Conservation (phyloP, 2,113 vertebrate species). For the Ammodytes dubius region DNA sequence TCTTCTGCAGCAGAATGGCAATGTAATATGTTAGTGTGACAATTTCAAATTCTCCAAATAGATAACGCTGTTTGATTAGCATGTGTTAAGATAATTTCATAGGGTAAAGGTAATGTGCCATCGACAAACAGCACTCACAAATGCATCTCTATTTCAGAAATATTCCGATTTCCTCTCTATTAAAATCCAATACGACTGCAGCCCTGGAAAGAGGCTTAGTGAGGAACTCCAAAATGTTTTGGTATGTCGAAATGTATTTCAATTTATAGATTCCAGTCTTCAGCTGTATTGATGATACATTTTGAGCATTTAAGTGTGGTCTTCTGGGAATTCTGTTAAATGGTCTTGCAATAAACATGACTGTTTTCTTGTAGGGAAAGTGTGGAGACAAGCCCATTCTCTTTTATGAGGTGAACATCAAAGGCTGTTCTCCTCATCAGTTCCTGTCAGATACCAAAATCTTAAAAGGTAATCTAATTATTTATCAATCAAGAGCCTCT, state of each 20-base stretch:
- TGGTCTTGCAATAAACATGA: not conserved
- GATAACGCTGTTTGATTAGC: not conserved
- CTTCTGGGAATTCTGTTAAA: not conserved
- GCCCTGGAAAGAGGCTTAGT: constrained; percentile 63
- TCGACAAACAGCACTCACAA: not conserved
- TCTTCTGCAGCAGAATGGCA: not conserved
- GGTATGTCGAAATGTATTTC: constrained; percentile 70
- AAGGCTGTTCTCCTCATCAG: constrained; percentile 23
- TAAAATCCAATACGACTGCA: constrained; percentile 82
- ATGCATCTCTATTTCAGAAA: constrained; percentile 77
- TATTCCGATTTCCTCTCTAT: constrained; percentile 87
- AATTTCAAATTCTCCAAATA: not conserved
- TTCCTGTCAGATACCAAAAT: constrained; percentile 54
- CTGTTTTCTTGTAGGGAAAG: constrained; percentile 3
- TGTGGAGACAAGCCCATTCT: constrained; percentile 60
- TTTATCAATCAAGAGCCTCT: not conserved
- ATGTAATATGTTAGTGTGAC: not conserved
- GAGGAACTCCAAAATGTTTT: constrained; percentile 75
- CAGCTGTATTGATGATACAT: not conserved
- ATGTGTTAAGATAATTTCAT: not conserved
- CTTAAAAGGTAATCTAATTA: constrained; percentile 62
- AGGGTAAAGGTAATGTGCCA: not conserved
- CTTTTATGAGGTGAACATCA: constrained; percentile 62
- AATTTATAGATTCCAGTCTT: too few relatives aligned
- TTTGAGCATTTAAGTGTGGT: not conserved